Evolutionary conservation across 2,113 vertebrate species (phyloP).

Genomic region (Rostratula benghalensis): DNA sequence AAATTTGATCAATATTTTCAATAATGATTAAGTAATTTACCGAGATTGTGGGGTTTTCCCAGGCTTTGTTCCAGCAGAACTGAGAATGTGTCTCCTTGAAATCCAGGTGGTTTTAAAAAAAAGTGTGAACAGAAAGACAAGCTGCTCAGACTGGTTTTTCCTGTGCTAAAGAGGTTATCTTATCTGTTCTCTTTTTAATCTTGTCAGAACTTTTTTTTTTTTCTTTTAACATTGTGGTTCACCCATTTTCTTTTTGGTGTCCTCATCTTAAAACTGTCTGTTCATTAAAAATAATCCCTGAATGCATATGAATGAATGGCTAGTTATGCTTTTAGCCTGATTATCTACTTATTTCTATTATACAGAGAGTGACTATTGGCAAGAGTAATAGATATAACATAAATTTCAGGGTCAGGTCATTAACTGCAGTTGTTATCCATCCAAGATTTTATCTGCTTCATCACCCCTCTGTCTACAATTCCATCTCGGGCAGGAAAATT

Average conservation of each 20-base stretch:
- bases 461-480: background rate
- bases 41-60: background rate
- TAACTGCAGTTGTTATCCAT: background rate
- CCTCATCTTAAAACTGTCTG: background rate
- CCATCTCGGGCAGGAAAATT: background rate
- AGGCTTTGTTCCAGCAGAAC: background rate
- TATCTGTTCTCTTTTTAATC: background rate
- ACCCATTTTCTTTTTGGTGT: background rate
- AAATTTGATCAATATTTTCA: background rate
- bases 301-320: background rate
- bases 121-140: background rate
- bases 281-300: constrained; percentile 14
- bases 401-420: background rate
- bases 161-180: background rate
- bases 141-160: background rate
- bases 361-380: background rate
- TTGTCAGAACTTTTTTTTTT: background rate
- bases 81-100: background rate
- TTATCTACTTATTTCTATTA: background rate
- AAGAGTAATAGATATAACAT: background rate
- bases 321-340: background rate
- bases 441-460: background rate
- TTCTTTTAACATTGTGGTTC: background rate
- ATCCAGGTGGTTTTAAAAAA: background rate
- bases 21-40: background rate